Conservation (phyloP, 2,888 invertebrate genomes). For the Bellardia bayeri region DNA sequence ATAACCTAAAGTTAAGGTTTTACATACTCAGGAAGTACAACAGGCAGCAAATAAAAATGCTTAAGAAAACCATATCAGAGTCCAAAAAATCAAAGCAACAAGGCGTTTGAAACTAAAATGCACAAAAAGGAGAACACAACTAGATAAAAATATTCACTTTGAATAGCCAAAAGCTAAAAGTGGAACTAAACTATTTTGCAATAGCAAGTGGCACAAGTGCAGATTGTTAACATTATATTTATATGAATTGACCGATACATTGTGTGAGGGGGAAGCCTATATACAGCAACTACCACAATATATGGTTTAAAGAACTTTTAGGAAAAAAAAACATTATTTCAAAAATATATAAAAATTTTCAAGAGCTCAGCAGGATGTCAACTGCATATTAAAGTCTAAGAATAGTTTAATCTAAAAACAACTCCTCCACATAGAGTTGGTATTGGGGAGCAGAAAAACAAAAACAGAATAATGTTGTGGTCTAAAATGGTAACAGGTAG, state of each 20-base stretch:
- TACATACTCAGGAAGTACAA: neutral
- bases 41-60: slow-evolving; percentile 38
- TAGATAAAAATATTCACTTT: slow-evolving; percentile 36
- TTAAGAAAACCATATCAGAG: slow-evolving; percentile 66
- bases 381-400: slow-evolving; percentile 36
- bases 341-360: slow-evolving; percentile 51
- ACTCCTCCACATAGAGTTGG: slow-evolving; percentile 51
- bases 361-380: slow-evolving; percentile 69
- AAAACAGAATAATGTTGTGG: slow-evolving; percentile 40
- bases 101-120: slow-evolving; percentile 50
- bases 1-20: slow-evolving; percentile 47
- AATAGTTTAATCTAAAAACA: slow-evolving; percentile 32
- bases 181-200: slow-evolving; percentile 60
- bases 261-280: slow-evolving; percentile 41
- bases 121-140: neutral
- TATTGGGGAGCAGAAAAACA: neutral
- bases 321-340: slow-evolving; percentile 16
- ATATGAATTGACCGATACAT: slow-evolving; percentile 80
- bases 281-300: neutral
- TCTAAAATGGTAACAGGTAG: slow-evolving; percentile 77
- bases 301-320: slow-evolving; percentile 60
- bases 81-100: slow-evolving; percentile 68
- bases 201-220: slow-evolving; percentile 80
- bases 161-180: slow-evolving; percentile 48
- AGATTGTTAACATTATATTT: slow-evolving; percentile 82